These are phyloP conservation scores for Numida meleagris DNA, from an alignment of 2,113 vertebrate genomes.

Conservation along the genomic window DNA sequence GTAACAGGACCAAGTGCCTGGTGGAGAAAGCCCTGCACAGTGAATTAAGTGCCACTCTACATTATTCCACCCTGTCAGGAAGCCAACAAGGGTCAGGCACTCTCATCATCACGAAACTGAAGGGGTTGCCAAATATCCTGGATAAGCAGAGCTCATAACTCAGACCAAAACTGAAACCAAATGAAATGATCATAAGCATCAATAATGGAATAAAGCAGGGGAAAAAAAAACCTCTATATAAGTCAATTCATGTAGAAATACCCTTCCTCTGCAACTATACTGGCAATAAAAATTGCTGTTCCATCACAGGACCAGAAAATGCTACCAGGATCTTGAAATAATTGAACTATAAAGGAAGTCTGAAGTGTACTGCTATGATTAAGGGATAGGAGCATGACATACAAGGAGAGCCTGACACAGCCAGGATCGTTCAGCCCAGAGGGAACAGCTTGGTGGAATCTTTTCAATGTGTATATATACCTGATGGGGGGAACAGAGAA, in stretches of 20 bases:
- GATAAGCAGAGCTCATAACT: not conserved
- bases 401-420: not conserved
- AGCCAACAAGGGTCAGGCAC: slow-evolving; percentile 3
- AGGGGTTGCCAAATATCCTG: not conserved
- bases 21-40: not conserved
- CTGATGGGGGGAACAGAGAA: not conserved
- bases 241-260: not conserved
- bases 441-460: not conserved
- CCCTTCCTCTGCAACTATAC: not conserved
- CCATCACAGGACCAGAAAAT: not conserved
- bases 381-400: not conserved
- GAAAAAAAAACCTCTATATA: not conserved
- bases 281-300: slow-evolving; percentile 14
- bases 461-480: not conserved
- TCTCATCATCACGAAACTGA: not conserved
- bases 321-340: not conserved
- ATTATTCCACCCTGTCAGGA: not conserved
- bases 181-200: not conserved
- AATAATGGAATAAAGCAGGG: not conserved
- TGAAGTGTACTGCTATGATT: not conserved
- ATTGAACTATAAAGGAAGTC: not conserved
- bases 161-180: not conserved
- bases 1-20: not conserved
- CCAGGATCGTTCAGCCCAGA: not conserved
- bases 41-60: slow-evolving; percentile 9